Conservation (phyloP, 2,113 vertebrate genomes). For the Hippolais icterina region DNA sequence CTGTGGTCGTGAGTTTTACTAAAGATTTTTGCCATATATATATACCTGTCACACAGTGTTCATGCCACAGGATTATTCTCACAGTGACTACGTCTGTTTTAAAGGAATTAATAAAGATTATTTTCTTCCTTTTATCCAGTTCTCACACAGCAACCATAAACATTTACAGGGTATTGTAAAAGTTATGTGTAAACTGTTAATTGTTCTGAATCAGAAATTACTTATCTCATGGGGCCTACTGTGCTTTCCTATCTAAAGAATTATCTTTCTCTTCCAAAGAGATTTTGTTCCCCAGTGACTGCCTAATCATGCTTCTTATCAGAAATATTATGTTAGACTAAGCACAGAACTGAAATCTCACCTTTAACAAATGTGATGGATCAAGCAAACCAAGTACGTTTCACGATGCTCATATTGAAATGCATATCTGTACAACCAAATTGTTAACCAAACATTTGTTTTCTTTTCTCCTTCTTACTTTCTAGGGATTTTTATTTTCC, state of each 20-base stretch:
- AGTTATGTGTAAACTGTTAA: background rate
- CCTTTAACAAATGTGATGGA: background rate
- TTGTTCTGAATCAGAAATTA: background rate
- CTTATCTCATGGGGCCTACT: background rate
- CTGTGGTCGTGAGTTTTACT: background rate
- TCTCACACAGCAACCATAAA: background rate
- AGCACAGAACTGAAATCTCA: background rate
- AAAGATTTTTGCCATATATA: background rate
- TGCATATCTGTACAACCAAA: background rate
- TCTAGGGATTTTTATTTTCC: background rate
- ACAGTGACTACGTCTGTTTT: background rate
- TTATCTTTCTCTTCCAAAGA: background rate
- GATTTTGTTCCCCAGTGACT: background rate
- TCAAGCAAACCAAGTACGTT: background rate
- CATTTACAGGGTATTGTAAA: background rate
- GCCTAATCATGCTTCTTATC: background rate
- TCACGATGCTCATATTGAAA: background rate
- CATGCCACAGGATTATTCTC: background rate
- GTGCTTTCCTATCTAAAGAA: background rate
- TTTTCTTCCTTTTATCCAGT: background rate
- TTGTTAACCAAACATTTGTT: background rate
- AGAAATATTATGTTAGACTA: background rate
- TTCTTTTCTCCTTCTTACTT: background rate
- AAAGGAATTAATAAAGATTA: background rate
- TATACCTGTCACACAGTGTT: background rate